Conservation (phyloP, 2,888 invertebrate genomes). For the Carcina quercana region DNA sequence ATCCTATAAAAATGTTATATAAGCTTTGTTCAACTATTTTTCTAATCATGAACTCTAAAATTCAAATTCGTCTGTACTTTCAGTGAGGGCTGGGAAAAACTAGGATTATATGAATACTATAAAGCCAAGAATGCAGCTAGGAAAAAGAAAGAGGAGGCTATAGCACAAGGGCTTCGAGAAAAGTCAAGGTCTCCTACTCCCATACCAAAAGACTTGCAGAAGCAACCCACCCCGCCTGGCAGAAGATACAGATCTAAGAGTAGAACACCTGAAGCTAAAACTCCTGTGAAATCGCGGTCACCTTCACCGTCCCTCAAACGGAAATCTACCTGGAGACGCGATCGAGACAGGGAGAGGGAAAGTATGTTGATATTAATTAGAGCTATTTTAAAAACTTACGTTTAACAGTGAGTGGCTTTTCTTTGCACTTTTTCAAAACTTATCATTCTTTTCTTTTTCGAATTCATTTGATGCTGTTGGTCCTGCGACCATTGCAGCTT, state of each 20-base stretch:
- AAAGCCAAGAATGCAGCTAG: conserved; percentile 95
- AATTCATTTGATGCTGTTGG: no score
- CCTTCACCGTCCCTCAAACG: conserved; percentile 66
- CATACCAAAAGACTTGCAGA: conserved; percentile 81
- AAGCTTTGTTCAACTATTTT: no score
- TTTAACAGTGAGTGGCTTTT: no score
- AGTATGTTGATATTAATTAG: no score
- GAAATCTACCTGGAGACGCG: conserved; percentile 44
- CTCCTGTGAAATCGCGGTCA: conserved; percentile 58
- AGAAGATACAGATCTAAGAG: conserved; percentile 79
- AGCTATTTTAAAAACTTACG: no score
- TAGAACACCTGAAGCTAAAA: conserved; percentile 59
- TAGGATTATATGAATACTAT: conserved; percentile 98
- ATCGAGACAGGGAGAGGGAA: conserved; percentile 46
- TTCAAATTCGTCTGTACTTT: conserved; percentile 20
- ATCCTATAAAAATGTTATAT: no score
- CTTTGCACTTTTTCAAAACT: no score
- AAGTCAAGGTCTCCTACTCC: conserved; percentile 88
- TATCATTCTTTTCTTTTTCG: no score
- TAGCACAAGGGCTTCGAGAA: conserved; percentile 80
- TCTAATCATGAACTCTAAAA: no score
- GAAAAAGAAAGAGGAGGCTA: conserved; percentile 90
- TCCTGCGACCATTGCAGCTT: no score
- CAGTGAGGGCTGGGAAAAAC: conserved; percentile 98
- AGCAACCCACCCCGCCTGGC: conserved; percentile 82